Evolutionary conservation across 2,797 vertebrate genomes (phyloP).

Genomic region (Ptychobarbus kaznakovi): DNA sequence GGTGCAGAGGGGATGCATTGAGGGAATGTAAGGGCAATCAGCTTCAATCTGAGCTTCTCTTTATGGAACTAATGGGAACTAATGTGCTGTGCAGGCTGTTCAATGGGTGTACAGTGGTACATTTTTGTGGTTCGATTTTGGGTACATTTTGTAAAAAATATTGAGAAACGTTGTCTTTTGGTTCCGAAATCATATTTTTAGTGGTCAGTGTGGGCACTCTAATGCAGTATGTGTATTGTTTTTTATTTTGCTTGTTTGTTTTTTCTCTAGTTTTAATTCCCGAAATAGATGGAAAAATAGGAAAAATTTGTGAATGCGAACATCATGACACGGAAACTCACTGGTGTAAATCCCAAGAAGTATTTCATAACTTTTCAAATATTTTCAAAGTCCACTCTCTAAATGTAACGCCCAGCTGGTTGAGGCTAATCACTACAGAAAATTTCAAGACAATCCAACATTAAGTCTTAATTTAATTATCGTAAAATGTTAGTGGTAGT

Average conservation of each 20-base stretch:
- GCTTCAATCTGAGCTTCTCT: constrained; percentile 81
- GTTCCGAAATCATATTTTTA: constrained; percentile 85
- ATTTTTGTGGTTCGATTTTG: constrained; percentile 58
- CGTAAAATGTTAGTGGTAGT: constrained; percentile 68
- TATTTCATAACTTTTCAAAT: constrained; percentile 61
- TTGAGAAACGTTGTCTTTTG: constrained; percentile 50
- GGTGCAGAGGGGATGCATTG: constrained; percentile 51
- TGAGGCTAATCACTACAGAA: constrained; percentile 66
- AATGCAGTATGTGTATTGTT: constrained; percentile 76
- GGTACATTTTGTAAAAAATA: constrained; percentile 84
- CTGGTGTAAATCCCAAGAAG: constrained; percentile 85
- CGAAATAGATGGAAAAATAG: constrained; percentile 70
- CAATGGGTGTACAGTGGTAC: constrained; percentile 87
- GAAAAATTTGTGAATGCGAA: constrained; percentile 82
- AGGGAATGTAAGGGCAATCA: constrained; percentile 73
- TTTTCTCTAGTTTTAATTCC: constrained; percentile 28
- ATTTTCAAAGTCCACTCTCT: constrained; percentile 62
- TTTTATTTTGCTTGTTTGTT: constrained; percentile 48
- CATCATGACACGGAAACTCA: constrained; percentile 93
- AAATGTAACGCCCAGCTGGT: constrained; percentile 58
- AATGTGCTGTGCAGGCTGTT: constrained; percentile 86
- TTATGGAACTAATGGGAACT: constrained; percentile 82
- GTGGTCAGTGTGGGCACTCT: constrained; percentile 83
- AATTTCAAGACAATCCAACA: constrained; percentile 80
- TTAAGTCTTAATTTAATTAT: constrained; percentile 71